Conservation (phyloP, 2,113 vertebrate genomes). For the Noctilio leporinus region DNA sequence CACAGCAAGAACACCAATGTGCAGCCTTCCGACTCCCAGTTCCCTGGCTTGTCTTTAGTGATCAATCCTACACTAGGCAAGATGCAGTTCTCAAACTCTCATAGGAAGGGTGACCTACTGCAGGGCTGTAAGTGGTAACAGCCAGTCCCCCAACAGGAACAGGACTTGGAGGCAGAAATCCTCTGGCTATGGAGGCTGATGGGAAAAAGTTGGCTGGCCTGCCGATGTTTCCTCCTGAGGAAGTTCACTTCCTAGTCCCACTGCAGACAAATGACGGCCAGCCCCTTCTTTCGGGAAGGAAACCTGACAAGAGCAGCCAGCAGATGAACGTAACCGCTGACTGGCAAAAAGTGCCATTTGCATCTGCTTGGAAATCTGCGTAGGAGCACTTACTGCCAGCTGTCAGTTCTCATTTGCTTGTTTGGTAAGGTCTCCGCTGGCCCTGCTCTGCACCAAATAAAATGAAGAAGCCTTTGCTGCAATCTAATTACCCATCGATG, state of each 20-base stretch:
- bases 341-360: neutral
- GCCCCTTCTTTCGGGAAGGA: constrained; percentile 3
- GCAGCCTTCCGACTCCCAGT: neutral
- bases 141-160: neutral
- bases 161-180: neutral
- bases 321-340: neutral
- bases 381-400: neutral
- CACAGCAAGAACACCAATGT: neutral
- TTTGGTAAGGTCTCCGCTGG: neutral
- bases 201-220: neutral
- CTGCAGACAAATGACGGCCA: neutral
- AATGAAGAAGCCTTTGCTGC: neutral
- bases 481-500: neutral
- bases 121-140: neutral
- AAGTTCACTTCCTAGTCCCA: neutral
- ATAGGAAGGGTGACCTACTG: neutral
- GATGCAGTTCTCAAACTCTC: neutral
- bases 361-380: neutral
- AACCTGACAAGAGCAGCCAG: neutral
- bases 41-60: neutral
- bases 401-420: neutral
- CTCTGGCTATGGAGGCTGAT: neutral
- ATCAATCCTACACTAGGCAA: neutral
- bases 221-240: neutral
- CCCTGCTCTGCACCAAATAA: constrained; percentile 21